phyloP scores from a whole-genome alignment of 2,113 vertebrate genomes.

The Brevimyrus niger region DNA sequence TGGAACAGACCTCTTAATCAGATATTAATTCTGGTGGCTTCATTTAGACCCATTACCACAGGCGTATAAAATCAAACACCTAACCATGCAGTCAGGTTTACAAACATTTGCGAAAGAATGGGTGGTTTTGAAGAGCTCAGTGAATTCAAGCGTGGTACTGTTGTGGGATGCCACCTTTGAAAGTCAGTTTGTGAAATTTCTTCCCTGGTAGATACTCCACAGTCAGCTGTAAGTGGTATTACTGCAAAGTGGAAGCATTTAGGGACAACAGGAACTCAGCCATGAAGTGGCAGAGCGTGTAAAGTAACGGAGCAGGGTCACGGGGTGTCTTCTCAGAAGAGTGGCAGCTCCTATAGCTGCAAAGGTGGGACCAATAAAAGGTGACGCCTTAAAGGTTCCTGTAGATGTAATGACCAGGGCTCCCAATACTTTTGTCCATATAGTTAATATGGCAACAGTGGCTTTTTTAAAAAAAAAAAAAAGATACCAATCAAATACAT shows the following conservation, averaged over 20 bases:
- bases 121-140: background rate
- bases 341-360: background rate
- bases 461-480: background rate
- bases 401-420: background rate
- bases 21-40: background rate
- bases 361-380: background rate
- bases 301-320: too few species aligned
- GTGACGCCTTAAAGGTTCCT: background rate
- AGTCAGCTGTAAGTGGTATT: too few species aligned
- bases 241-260: too few species aligned
- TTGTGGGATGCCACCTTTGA: too few species aligned
- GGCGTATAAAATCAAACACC: background rate
- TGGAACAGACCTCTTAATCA: background rate
- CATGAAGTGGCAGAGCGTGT: too few species aligned
- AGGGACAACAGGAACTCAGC: too few species aligned
- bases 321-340: background rate
- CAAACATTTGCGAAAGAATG: background rate
- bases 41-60: background rate
- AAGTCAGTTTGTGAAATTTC: too few species aligned
- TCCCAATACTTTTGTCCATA: background rate
- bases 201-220: too few species aligned
- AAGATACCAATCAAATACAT: background rate
- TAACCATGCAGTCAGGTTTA: background rate
- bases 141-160: too few species aligned
- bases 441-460: background rate